Evolutionary conservation across 1,140 invertebrate genomes (phyloP).

Genomic region (Zaprionus ornatus): DNA sequence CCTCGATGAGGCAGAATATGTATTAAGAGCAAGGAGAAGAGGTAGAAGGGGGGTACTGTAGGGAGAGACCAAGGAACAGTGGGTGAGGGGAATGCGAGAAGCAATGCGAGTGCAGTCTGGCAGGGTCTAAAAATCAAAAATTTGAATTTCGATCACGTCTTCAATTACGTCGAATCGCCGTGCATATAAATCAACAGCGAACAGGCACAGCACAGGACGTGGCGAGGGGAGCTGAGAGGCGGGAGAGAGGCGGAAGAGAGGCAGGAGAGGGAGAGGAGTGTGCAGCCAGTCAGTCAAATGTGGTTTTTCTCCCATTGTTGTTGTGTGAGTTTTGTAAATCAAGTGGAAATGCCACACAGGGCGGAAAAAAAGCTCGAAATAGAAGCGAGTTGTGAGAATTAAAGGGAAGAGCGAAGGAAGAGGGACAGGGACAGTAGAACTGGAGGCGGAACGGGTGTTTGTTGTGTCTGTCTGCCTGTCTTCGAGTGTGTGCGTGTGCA

Average conservation of each 20-base stretch:
- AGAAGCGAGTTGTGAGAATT: slow-evolving; percentile 1
- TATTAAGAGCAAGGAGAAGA: slow-evolving; percentile 8
- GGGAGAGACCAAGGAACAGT: neutral
- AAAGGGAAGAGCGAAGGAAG: slow-evolving; percentile 10
- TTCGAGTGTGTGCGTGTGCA: slow-evolving; percentile 3
- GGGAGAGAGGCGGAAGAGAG: neutral
- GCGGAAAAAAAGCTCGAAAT: slow-evolving; percentile 13
- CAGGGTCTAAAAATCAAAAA: slow-evolving; percentile 73
- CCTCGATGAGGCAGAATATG: slow-evolving; percentile 17
- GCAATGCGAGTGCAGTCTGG: slow-evolving; percentile 59
- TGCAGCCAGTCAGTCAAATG: slow-evolving; percentile 69
- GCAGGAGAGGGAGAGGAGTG: slow-evolving; percentile 3
- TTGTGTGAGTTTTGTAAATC: slow-evolving; percentile 77
- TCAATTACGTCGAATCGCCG: slow-evolving; percentile 82
- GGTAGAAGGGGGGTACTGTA: neutral
- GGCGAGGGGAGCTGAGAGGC: neutral
- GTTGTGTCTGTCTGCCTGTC: neutral
- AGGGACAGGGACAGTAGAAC: neutral
- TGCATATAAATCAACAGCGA: slow-evolving; percentile 80
- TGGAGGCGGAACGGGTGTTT: neutral
- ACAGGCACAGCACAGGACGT: slow-evolving; percentile 29
- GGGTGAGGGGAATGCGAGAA: neutral
- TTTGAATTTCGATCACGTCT: slow-evolving; percentile 82
- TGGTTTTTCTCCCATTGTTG: slow-evolving; percentile 51
- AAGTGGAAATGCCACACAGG: slow-evolving; percentile 72